Evolutionary conservation across 1,140 invertebrate species (phyloP), one percentile per base, ranked within the genome.

Genomic region (Fopius arisanus): DNA sequence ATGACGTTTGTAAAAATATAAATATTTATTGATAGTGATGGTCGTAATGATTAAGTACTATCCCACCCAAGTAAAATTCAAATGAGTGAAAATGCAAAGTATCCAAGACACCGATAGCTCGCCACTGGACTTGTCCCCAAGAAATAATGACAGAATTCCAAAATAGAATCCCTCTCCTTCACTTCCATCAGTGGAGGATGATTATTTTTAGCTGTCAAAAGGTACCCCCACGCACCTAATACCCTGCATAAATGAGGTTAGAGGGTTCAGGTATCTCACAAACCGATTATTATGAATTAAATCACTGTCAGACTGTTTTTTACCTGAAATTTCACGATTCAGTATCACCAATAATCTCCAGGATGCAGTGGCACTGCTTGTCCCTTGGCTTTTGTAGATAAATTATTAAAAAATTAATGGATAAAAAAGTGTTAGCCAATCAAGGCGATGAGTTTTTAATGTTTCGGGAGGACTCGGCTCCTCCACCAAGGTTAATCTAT

Each of bases 121-220:
- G n/a, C n/a, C 16, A 54, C 23, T 54, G 16, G 16, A 9, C 3
- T 54, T 21, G 16, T 54, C 23, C 19, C 23, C 7, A 21, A 54
- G 23, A 59, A 59, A 59, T 59, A 59, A 59, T 59, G 19, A 26
- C 54, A 26, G n/a, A 48, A 59, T 10, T 59, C 54, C 54, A 59
- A 59, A 59, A 59, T 59, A 59, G 54, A 23, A 26, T 28, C 21
- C 19, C 54, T 59, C 54, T 59, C 21, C 1, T 1, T 5, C 54
- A 19, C 14, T 26, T 59, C 54, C 54, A 59, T 59, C 54, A 59
- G 19, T 28, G 54, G 54, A 59, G 16, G 19, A 59, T 12, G 19
- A 59, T 59, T 59, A 59, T 59, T 59, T 59, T 59, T 59, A 59
- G 54, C 54, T 59, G 54, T 59, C 54, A 59, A 59, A 59, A 37